phyloP scores from a whole-genome alignment of 2,797 vertebrate species.

The Xerus rutilus region DNA sequence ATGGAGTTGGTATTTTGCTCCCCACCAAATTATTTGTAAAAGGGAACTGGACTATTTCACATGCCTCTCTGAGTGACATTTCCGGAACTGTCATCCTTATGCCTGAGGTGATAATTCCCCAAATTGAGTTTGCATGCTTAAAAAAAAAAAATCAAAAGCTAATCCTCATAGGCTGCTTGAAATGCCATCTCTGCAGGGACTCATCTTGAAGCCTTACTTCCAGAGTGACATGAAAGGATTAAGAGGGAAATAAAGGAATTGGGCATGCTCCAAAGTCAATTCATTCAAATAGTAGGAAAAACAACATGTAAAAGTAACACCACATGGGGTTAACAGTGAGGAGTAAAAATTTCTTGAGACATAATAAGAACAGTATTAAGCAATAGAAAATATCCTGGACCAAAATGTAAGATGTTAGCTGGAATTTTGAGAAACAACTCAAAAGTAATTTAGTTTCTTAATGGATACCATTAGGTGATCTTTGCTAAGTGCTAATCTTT shows the following conservation, averaged over 20 bases:
- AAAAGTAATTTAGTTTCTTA: conserved; percentile 57
- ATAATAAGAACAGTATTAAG: conserved; percentile 59
- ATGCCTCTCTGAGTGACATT: conserved; percentile 82
- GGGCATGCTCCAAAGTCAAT: conserved; percentile 78
- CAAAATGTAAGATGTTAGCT: conserved; percentile 52
- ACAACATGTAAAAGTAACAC: conserved; percentile 77
- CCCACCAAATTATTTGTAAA: conserved; percentile 78
- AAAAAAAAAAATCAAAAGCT: conserved; percentile 51
- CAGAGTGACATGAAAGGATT: conserved; percentile 81
- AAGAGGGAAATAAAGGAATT: conserved; percentile 81
- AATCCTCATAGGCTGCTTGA: conserved; percentile 78
- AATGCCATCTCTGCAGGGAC: conserved; percentile 81
- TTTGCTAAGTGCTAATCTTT: conserved; percentile 57
- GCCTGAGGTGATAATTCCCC: conserved; percentile 84
- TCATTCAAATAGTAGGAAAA: conserved; percentile 77
- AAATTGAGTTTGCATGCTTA: conserved; percentile 79
- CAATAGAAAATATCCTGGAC: conserved; percentile 45
- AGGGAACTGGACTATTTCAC: conserved; percentile 71
- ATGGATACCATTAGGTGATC: not conserved
- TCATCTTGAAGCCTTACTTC: conserved; percentile 71
- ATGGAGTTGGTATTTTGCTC: conserved; percentile 80
- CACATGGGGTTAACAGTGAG: conserved; percentile 73
- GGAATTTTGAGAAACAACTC: conserved; percentile 53
- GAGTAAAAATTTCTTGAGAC: conserved; percentile 77
- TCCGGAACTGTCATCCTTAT: conserved; percentile 80